Conservation (phyloP, 2,113 vertebrate genomes). For the Odontophorus gujanensis region DNA sequence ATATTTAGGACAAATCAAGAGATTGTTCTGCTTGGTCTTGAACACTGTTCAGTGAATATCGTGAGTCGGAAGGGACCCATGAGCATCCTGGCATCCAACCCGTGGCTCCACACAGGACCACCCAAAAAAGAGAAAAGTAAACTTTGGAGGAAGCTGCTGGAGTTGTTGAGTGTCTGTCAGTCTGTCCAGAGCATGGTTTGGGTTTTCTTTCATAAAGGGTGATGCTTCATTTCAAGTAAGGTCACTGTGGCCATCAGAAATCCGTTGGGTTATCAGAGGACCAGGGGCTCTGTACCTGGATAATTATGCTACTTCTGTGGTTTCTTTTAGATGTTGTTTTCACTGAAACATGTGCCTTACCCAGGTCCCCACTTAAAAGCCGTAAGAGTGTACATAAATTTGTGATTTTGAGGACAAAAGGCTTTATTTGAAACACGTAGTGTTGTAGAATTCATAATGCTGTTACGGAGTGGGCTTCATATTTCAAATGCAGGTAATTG, state of each 20-base stretch:
- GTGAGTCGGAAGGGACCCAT: too few species aligned
- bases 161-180: background rate
- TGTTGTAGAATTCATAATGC: conserved; percentile 35
- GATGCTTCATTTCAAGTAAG: background rate
- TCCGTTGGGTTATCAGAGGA: background rate
- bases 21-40: background rate
- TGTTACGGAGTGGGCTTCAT: conserved; percentile 32
- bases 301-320: background rate
- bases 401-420: conserved; percentile 7
- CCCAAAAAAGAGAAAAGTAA: background rate
- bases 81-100: too few species aligned
- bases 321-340: background rate
- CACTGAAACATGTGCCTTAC: background rate
- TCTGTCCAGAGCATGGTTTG: background rate
- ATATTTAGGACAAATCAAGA: background rate
- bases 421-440: conserved; percentile 15
- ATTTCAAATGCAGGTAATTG: conserved; percentile 51
- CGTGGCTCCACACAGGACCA: too few species aligned
- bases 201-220: background rate
- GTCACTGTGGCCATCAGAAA: background rate
- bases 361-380: background rate
- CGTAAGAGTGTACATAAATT: background rate
- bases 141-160: background rate
- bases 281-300: background rate
- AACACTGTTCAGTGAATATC: background rate